phyloP scores from a whole-genome alignment of 2,797 vertebrate genomes.

The Oceanodroma leucorhoa region DNA sequence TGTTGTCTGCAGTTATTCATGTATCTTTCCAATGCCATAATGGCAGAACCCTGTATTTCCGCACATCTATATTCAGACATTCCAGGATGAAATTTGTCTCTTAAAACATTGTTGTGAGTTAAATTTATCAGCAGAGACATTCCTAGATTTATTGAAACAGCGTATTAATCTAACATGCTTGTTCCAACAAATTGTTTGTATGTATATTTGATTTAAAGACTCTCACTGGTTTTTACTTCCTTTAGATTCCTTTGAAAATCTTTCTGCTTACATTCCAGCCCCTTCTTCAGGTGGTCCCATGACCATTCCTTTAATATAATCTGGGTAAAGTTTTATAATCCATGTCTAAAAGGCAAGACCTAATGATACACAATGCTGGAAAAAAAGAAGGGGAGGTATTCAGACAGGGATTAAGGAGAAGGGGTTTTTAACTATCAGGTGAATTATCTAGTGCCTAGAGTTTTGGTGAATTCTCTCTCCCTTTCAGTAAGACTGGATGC shows the following conservation, averaged over 20 bases:
- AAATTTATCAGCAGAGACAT: not conserved
- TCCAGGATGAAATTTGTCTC: not conserved
- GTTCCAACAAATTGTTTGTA: fast-evolving
- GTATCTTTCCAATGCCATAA: not conserved
- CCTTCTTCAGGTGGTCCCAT: not conserved
- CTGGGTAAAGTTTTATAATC: not conserved
- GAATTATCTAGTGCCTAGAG: not conserved
- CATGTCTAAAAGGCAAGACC: not conserved
- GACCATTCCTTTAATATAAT: not conserved
- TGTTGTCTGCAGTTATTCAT: not conserved
- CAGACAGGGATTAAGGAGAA: not conserved
- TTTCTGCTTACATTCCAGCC: not conserved
- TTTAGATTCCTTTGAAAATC: not conserved
- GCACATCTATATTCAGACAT: not conserved
- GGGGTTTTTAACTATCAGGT: not conserved
- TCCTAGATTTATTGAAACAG: not conserved
- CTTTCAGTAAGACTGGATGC: not conserved
- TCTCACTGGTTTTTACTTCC: not conserved
- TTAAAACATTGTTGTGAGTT: not conserved
- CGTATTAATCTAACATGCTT: not conserved
- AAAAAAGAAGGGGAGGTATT: not conserved
- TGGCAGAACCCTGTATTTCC: not conserved
- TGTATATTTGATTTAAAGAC: not conserved
- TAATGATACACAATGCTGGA: not conserved
- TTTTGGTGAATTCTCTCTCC: not conserved